Evolutionary conservation across 2,113 vertebrate genomes (phyloP).

Genomic region (Calidris pygmaea): DNA sequence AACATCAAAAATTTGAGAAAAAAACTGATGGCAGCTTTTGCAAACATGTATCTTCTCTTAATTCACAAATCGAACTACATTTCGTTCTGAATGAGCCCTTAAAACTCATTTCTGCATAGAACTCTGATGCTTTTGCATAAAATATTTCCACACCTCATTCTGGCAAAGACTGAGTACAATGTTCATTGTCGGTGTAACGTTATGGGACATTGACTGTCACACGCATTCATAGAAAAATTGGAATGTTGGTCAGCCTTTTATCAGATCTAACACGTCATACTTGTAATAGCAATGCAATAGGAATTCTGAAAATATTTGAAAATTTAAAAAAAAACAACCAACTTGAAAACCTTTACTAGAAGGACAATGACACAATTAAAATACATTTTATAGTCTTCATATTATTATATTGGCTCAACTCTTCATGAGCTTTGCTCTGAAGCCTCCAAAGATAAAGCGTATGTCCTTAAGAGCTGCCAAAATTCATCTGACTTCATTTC

Average conservation of each 20-base stretch:
- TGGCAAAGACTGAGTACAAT: neutral
- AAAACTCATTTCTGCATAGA: neutral
- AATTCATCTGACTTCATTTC: neutral
- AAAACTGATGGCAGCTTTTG: neutral
- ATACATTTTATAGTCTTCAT: neutral
- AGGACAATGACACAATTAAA: neutral
- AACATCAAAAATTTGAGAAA: neutral
- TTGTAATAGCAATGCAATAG: neutral
- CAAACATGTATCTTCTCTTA: neutral
- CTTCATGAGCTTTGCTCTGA: neutral
- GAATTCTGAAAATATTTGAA: neutral
- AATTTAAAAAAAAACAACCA: too few species aligned
- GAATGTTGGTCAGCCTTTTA: too few species aligned
- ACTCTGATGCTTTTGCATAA: neutral
- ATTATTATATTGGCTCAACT: neutral
- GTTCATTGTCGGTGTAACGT: neutral
- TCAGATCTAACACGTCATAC: neutral
- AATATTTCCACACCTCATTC: neutral
- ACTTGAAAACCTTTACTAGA: neutral
- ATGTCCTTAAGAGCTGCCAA: neutral
- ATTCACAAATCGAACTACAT: neutral
- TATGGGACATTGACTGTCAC: neutral
- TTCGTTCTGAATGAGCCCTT: neutral
- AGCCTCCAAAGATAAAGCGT: neutral
- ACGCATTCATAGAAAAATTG: too few species aligned